Percentiles rank a stretch among this genome's conserved stretches.
Conservation (phyloP, 2,113 vertebrate species). For the Cheirogaleus medius region DNA sequence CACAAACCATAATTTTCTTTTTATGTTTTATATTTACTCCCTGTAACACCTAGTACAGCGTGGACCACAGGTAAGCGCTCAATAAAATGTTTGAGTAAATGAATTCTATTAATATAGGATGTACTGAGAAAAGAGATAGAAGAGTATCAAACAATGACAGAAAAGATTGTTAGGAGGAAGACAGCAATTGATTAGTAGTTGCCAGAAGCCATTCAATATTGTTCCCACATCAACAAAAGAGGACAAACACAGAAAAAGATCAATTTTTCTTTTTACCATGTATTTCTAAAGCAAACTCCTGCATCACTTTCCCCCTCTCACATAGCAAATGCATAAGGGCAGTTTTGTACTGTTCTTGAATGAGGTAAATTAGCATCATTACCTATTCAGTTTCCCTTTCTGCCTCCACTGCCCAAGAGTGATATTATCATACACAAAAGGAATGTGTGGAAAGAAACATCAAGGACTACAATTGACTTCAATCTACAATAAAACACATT, state of each 20-base stretch:
- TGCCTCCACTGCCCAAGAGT: background rate
- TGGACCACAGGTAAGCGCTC: conserved; percentile 56
- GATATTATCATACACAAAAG: conserved; percentile 65
- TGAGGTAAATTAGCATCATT: conserved; percentile 50
- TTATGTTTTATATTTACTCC: conserved; percentile 29
- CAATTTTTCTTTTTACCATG: conserved; percentile 68
- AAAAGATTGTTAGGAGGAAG: conserved; percentile 62
- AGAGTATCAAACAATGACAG: conserved; percentile 68
- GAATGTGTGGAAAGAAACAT: conserved; percentile 36
- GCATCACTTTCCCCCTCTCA: conserved; percentile 30
- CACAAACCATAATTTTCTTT: background rate
- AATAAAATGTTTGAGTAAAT: conserved; percentile 59
- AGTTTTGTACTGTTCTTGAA: conserved; percentile 14
- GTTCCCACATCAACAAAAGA: conserved; percentile 53
- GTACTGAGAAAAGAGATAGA: conserved; percentile 56
- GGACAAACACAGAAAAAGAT: conserved; percentile 68
- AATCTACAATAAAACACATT: conserved; percentile 51
- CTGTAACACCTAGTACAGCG: background rate
- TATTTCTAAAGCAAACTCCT: conserved; percentile 48
- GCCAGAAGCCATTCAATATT: conserved; percentile 60
- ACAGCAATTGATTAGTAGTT: conserved; percentile 73
- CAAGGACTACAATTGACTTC: conserved; percentile 41
- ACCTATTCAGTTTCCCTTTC: background rate
- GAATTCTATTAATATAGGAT: conserved; percentile 49
- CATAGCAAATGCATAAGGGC: background rate